Evolutionary conservation across 2,113 vertebrate species (phyloP).

Genomic region (Cariama cristata): DNA sequence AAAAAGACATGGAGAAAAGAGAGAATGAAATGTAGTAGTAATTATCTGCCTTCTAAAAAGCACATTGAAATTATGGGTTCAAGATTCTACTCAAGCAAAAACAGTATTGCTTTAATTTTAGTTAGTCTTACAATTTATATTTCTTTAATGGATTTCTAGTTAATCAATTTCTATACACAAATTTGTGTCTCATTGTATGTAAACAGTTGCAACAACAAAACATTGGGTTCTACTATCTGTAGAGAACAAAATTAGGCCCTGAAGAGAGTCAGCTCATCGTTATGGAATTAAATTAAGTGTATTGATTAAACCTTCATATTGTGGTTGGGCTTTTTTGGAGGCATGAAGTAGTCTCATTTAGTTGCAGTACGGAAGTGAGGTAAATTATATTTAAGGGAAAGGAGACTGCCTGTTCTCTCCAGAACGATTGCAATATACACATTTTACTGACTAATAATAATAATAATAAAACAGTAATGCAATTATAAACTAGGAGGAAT

Average conservation of each 20-base stretch:
- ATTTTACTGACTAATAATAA: background rate
- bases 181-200: background rate
- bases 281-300: slow-evolving; percentile 33
- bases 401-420: background rate
- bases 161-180: background rate
- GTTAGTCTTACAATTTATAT: background rate
- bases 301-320: slow-evolving; percentile 27
- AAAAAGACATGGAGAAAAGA: background rate
- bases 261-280: background rate
- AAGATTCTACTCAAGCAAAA: background rate
- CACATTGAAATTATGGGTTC: background rate
- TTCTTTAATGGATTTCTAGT: background rate
- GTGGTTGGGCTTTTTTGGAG: background rate
- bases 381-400: background rate
- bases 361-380: background rate
- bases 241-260: background rate
- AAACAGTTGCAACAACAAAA: background rate
- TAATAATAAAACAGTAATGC: background rate
- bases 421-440: background rate
- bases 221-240: background rate
- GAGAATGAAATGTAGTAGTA: background rate
- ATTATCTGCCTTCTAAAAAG: background rate
- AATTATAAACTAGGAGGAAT: background rate
- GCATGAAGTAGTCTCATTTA: background rate
- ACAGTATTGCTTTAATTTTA: background rate